Conservation (phyloP, 1,140 invertebrate genomes). For the Marisa cornuarietis region DNA sequence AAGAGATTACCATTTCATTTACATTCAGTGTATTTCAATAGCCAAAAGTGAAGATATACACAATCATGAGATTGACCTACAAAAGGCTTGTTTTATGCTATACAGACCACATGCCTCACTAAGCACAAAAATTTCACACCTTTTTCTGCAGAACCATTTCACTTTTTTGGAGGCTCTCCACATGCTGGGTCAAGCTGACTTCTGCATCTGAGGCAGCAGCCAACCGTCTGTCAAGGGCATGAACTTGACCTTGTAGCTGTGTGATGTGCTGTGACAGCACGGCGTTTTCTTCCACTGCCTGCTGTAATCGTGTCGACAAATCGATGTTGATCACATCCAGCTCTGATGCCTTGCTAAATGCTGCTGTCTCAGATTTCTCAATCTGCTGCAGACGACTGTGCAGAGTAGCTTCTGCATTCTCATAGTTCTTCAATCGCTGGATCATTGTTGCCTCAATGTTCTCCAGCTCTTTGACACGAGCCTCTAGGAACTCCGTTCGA, state of each 20-base stretch:
- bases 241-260: constrained; percentile 43
- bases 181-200: constrained; percentile 44
- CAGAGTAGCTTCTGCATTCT: constrained; percentile 50
- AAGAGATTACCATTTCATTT: too few relatives aligned
- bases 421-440: constrained; percentile 50
- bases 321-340: constrained; percentile 54
- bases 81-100: too few relatives aligned
- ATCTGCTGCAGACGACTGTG: constrained; percentile 44
- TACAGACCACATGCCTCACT: too few relatives aligned
- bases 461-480: constrained; percentile 53
- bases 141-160: constrained; percentile 47
- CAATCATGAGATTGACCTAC: too few relatives aligned
- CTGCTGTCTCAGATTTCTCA: constrained; percentile 49
- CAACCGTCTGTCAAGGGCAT: constrained; percentile 48
- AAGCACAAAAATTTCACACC: constrained; percentile 26
- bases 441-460: constrained; percentile 49
- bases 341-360: constrained; percentile 49
- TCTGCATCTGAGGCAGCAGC: constrained; percentile 41
- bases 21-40: too few relatives aligned
- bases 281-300: constrained; percentile 51
- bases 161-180: constrained; percentile 46
- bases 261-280: constrained; percentile 45
- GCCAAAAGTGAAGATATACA: too few relatives aligned
- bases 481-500: constrained; percentile 51
- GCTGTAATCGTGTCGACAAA: constrained; percentile 49